Conservation (phyloP, 2,797 vertebrate species). For the Falco concolor region DNA sequence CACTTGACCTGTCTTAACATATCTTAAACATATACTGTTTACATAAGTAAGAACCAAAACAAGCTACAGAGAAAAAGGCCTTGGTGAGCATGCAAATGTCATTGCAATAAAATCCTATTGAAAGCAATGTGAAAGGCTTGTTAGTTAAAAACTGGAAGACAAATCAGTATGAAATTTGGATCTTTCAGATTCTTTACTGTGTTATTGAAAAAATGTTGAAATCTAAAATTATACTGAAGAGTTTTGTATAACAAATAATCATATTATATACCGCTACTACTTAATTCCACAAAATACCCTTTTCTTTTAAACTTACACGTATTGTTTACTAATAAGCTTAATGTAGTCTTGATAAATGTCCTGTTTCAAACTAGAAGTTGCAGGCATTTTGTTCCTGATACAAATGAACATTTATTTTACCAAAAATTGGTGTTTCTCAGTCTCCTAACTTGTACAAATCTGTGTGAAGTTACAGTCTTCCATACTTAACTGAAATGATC, state of each 20-base stretch:
- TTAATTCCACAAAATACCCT: background rate
- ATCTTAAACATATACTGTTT: background rate
- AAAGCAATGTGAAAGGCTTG: background rate
- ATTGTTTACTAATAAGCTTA: background rate
- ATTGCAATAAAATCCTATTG: background rate
- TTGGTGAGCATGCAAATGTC: background rate
- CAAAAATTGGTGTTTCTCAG: background rate
- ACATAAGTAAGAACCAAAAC: background rate
- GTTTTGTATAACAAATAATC: background rate
- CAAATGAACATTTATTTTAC: background rate
- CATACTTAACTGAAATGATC: conserved; percentile 32
- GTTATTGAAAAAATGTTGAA: background rate
- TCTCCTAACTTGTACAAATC: background rate
- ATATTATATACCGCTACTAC: background rate
- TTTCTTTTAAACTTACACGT: background rate
- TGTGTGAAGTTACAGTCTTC: background rate
- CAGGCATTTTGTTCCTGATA: background rate
- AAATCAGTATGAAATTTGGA: background rate
- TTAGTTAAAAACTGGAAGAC: background rate
- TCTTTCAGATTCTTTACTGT: background rate
- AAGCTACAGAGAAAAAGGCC: background rate
- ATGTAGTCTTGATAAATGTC: background rate
- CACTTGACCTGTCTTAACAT: background rate
- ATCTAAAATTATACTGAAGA: background rate
- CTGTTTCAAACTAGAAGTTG: background rate